These are phyloP conservation scores for Nasonia longicornis DNA, from an alignment of 1,140 invertebrate species.

Conservation along the genomic window DNA sequence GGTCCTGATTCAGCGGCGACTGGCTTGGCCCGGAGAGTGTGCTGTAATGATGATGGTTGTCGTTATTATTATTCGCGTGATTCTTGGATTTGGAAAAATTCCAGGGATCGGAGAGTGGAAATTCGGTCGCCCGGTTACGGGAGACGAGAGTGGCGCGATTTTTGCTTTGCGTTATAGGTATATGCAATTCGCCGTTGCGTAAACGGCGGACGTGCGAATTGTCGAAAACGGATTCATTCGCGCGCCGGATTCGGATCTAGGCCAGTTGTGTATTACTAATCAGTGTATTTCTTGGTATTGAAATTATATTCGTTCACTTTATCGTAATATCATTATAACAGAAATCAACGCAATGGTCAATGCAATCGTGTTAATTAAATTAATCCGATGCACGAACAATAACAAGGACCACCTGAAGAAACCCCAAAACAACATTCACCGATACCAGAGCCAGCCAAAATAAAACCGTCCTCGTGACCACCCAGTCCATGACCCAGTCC, in stretches of 20 bases:
- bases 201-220: neutral
- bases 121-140: neutral
- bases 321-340: no score
- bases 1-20: conserved; percentile 16
- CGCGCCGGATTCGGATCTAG: neutral
- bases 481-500: no score
- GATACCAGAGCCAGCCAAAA: no score
- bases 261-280: no score
- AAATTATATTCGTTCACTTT: no score
- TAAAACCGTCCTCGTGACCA: no score
- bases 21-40: neutral
- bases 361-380: no score
- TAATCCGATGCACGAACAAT: no score
- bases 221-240: neutral
- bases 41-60: conserved; percentile 13
- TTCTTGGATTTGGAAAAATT: conserved; percentile 1
- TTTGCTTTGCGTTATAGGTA: neutral
- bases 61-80: neutral
- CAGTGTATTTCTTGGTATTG: no score
- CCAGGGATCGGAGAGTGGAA: neutral
- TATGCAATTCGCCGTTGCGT: neutral
- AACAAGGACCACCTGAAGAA: no score
- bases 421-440: no score
- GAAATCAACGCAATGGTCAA: no score
- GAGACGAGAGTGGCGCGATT: neutral